Evolutionary conservation across 2,797 vertebrate genomes (phyloP), one percentile per base, ranked within the genome.

Genomic region (Onychomys torridus): DNA sequence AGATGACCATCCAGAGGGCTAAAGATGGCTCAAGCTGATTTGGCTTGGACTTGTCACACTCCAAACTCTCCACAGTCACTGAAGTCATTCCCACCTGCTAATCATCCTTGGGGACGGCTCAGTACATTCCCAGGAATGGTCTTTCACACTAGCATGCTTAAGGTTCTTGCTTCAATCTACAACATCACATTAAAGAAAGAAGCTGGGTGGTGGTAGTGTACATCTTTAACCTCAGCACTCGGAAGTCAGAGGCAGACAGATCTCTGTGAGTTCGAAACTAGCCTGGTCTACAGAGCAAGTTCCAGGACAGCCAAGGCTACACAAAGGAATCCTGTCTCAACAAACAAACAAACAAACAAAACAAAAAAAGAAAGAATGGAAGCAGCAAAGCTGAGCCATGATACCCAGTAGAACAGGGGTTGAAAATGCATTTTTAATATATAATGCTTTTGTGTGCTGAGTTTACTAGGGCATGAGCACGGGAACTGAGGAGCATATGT

Each of bases 191-290:
- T 27, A 52, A 37, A 86, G 57, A 69, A 69, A 69, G 43, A 75
- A 43, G 37, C 71, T 40, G 37, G 37, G 2, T 40, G 23, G 23
- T 43, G 71, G 37, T 25, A 23, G 71, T 0, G 0, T 2, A 13
- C 0, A 23, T 12, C 23, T 43, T 75, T 75, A 75, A 13, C 1
- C 11, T 37, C 71, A 75, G 71, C 23, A 40, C 71, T 71, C 21
- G 1, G 71, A 21, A 73, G 37, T 21, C 69, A 40, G 37, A 25
- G 0, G 71, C 37, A 23, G 29, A 12, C 5, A 11, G 63, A 65
- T 32, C 63, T 34, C 65, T 67, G 21, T 73, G 71, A 43, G 37
- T 75, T 75, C 11, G 23, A 13, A 12, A 37, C 37, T 4, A 25
- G 37, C 23, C 37, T 43, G 37, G 37, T 43, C 71, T 75, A 75